Evolutionary conservation across 1,140 invertebrate genomes (phyloP).

Genomic region (Forficula auricularia): DNA sequence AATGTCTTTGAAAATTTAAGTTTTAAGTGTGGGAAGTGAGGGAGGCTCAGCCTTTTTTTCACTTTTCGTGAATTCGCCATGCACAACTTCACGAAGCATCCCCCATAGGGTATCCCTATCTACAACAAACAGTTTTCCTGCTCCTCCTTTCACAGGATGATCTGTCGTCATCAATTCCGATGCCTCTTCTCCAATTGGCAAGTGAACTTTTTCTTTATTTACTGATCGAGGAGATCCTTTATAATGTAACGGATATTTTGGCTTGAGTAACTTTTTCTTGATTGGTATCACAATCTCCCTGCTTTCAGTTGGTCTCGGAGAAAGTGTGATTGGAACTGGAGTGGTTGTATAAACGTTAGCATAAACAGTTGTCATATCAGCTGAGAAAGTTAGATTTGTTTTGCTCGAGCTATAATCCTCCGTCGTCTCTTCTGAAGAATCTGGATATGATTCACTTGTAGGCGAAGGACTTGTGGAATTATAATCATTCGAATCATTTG

Average conservation of each 20-base stretch:
- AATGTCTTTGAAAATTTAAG: too few species aligned
- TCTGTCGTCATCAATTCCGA: constrained; percentile 20
- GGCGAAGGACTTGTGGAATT: background rate
- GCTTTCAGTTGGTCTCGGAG: constrained; percentile 13
- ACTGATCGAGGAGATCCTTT: constrained; percentile 28
- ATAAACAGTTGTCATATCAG: too few species aligned
- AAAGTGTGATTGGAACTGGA: constrained; percentile 14
- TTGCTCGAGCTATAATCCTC: too few species aligned
- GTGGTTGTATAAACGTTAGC: constrained; percentile 11
- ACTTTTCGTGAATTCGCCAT: constrained; percentile 8
- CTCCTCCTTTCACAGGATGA: constrained; percentile 22
- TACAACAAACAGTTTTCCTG: constrained; percentile 33
- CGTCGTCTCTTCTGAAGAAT: too few species aligned
- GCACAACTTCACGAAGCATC: constrained; percentile 33
- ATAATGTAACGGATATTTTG: constrained; percentile 12
- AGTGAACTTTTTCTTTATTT: constrained; percentile 33
- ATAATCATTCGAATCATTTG: constrained; percentile 14
- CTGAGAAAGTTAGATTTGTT: too few species aligned
- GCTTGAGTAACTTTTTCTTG: constrained; percentile 4
- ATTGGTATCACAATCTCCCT: constrained; percentile 5
- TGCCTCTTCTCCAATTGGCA: constrained; percentile 29
- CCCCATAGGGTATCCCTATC: constrained; percentile 39
- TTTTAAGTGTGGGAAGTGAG: too few species aligned
- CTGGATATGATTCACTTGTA: too few species aligned
- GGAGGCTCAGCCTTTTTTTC: too few species aligned